Percentiles rank a stretch among this genome's conserved stretches.
Evolutionary conservation across 2,797 vertebrate species (phyloP).

Genomic region (Arnoldichthys spilopterus): DNA sequence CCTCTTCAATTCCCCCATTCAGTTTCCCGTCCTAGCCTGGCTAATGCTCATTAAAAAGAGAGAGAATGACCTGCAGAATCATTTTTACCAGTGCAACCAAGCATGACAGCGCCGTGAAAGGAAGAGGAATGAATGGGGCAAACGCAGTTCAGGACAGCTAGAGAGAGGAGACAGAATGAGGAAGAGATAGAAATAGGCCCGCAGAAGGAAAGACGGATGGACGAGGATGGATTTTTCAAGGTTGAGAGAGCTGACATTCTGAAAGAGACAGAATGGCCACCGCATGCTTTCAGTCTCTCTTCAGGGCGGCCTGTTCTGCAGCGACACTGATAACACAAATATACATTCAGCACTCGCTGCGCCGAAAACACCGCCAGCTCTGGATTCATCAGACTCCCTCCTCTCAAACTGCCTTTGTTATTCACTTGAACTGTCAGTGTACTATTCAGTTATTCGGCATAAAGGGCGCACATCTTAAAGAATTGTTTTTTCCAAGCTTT

Average conservation of each 20-base stretch:
- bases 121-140: constrained; percentile 32
- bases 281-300: constrained; percentile 24
- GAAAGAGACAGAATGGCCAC: constrained; percentile 18
- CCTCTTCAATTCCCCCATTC: neutral
- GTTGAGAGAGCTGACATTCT: constrained; percentile 44
- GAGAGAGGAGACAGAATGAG: constrained; percentile 25
- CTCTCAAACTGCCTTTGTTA: neutral
- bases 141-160: constrained; percentile 25
- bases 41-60: constrained; percentile 15
- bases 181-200: constrained; percentile 20
- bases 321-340: constrained; percentile 26
- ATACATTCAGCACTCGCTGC: constrained; percentile 1
- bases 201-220: constrained; percentile 17
- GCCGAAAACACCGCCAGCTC: constrained; percentile 7
- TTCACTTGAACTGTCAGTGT: neutral
- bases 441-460: neutral
- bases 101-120: constrained; percentile 19
- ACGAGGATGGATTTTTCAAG: constrained; percentile 37
- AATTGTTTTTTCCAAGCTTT: neutral
- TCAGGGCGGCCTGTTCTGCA: constrained; percentile 23
- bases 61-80: constrained; percentile 29
- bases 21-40: neutral
- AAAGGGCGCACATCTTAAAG: neutral
- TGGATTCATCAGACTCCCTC: constrained; percentile 27
- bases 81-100: constrained; percentile 32